Percentiles rank a stretch among this genome's conserved stretches.
phyloP scores from a whole-genome alignment of 2,797 vertebrate genomes.

The Ara ararauna region DNA sequence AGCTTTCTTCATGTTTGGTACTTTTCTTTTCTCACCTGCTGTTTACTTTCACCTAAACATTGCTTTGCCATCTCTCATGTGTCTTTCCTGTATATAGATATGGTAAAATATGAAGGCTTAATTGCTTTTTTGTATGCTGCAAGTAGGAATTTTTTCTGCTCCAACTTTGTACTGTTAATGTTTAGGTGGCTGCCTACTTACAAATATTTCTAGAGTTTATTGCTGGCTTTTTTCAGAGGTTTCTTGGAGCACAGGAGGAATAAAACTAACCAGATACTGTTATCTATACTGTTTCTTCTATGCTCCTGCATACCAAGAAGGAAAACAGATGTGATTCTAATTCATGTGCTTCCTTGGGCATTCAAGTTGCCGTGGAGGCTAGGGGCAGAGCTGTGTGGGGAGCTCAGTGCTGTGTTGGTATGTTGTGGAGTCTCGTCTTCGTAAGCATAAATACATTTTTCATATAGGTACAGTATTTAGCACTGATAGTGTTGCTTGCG shows the following conservation, averaged over 20 bases:
- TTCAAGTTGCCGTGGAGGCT: not conserved
- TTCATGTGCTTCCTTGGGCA: not conserved
- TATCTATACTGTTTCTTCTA: not conserved
- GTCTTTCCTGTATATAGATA: not conserved
- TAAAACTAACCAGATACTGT: slow-evolving; percentile 11
- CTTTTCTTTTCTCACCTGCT: not conserved
- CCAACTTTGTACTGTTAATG: not conserved
- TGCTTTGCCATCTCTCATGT: not conserved
- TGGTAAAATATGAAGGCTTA: not conserved
- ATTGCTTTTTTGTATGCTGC: not conserved
- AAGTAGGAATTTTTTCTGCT: not conserved
- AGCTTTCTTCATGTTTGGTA: not conserved
- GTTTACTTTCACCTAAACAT: not conserved
- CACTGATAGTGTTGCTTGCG: not conserved
- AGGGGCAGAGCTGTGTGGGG: not conserved
- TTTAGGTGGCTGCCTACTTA: not conserved
- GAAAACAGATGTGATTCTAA: not conserved
- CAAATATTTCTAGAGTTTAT: not conserved
- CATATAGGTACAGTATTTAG: not conserved
- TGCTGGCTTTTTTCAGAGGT: not conserved
- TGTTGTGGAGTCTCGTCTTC: not conserved
- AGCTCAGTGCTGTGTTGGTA: not conserved
- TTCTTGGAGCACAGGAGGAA: not conserved
- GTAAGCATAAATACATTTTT: not conserved
- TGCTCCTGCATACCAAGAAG: not conserved